Evolutionary conservation across 2,888 invertebrate species (phyloP), one percentile per base, ranked within the genome.

Genomic region (Dusona sp.): DNA sequence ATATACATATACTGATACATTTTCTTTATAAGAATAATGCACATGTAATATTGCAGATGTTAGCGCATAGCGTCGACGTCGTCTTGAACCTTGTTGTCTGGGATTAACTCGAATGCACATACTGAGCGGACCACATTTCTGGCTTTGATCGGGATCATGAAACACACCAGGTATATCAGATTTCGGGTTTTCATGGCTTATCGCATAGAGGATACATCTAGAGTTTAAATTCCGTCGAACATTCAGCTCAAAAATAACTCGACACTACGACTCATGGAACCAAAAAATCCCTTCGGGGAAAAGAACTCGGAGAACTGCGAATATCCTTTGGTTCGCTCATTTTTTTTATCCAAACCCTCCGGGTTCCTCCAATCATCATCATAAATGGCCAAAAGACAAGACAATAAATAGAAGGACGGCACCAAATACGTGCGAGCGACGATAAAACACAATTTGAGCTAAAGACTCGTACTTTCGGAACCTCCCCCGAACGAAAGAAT

Each of bases 381-480:
- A 25, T 13, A 48, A 73, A 82, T 77, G 73, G 16, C 48, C 68
- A 61, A 0, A 22, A 64, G 83, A 82, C 38, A 22, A 22, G 9
- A 51, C 16, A 45, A 70, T 29, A n/a, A 38, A 38, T n/a, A 74
- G 33, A 19, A 61, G 48, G 48, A 61, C 36, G 48, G 36, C 67
- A 65, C 88, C 88, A 89, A 90, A 79, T 81, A 64, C 73, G 90
- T 90, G 91, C 89, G 90, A 90, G 83, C 79, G 90, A 90, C 93
- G 93, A 94, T 94, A 94, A 94, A 94, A 93, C 91, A 93, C 94
- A 94, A 94, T 94, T 94, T 94, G 90, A 93, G 90, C 91, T 93
- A 93, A 93, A 94, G 92, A 93, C 87, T 91, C 91, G 92, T 91
- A 91, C 92, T 92, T 91, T 90, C 91, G 90, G 90, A 91, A 91